Base-by-base conservation (phyloP, 2,113 vertebrate genomes). In the Hucho hucho region DNA sequence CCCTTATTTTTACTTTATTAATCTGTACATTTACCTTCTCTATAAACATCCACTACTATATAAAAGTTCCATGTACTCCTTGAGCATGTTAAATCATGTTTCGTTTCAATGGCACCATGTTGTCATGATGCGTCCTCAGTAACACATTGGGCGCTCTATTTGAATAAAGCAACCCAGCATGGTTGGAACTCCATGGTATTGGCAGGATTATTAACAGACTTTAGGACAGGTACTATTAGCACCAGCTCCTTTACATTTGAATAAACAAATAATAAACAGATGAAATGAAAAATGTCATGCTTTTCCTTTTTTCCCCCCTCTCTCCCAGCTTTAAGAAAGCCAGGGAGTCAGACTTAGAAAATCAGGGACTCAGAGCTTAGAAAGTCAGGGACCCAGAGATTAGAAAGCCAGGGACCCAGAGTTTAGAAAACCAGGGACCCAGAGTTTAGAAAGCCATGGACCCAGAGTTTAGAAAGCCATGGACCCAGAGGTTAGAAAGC, bases 261-360 rank as follows among this genome's bases (percentile, higher is more conserved):
- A 63, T 53, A 68, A 83, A 80, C 82, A 84, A 82, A 29, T 47
- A 64, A 22, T 78, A 88, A 75, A 84, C 49, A 73, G 29, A 59
- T 84, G 79, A 79, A 84, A 83, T n/a, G 83, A 75, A 56, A 53
- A 87, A 84, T 86, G n/a, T 82, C 74, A 88, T 85, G 75, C 78
- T 86, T 91, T 91, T 82, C 81, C 79, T 87, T 87, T 85, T 89
- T 88, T 78, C 80, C 78, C 49, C 80, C 78, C 49, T 71, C 56
- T 76, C 85, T 78, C 84, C 70, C 83, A 74, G 81, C 79, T 85
- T 87, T 59, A 74, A 90, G 87, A 85, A 91, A 89, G 84, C 71
- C 64, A 69, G 37, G 78, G 47, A 74, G 26, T 85, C 80, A n/a
- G n/a, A n/a, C 86, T 29, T 29, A 90, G 86, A 85, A 91, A 89